These are phyloP conservation scores for Thaleichthys pacificus DNA, from an alignment of 2,797 vertebrate species.

Conservation along the genomic window DNA sequence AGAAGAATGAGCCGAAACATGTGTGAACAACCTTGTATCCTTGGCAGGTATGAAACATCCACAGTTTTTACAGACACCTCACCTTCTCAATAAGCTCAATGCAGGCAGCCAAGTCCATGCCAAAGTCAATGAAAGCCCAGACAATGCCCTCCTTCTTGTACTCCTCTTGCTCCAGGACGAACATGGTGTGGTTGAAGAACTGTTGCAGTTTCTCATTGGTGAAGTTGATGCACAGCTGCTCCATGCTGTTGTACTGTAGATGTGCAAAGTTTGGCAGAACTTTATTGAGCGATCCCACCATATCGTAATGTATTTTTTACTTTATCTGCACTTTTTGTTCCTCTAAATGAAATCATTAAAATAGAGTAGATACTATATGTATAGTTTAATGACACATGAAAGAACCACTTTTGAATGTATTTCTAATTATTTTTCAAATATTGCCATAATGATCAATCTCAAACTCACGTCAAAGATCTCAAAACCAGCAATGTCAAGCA, in stretches of 20 bases:
- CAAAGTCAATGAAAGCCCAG: conserved; percentile 48
- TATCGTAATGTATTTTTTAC: too few species aligned
- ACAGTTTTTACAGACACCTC: background rate
- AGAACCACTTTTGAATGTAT: too few species aligned
- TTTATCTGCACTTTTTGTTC: too few species aligned
- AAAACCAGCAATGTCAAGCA: conserved; percentile 5
- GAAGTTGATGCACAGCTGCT: conserved; percentile 66
- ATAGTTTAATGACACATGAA: too few species aligned
- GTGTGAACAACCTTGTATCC: too few species aligned
- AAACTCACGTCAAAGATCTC: conserved; percentile 63
- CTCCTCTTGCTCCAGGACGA: conserved; percentile 26
- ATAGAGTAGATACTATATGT: too few species aligned
- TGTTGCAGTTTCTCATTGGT: conserved; percentile 61
- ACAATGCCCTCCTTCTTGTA: conserved; percentile 21
- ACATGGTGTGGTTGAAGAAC: conserved; percentile 64
- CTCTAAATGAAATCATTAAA: too few species aligned
- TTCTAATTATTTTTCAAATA: too few species aligned
- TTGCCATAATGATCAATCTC: conserved; percentile 11
- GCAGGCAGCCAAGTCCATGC: conserved; percentile 62
- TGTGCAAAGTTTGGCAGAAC: background rate
- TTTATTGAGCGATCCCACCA: too few species aligned
- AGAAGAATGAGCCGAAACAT: background rate
- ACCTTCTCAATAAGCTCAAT: conserved; percentile 76
- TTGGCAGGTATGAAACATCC: too few species aligned
- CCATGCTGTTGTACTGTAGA: conserved; percentile 56